phyloP scores from a whole-genome alignment of 2,888 invertebrate genomes.

The Neoitamus cyanurus region DNA sequence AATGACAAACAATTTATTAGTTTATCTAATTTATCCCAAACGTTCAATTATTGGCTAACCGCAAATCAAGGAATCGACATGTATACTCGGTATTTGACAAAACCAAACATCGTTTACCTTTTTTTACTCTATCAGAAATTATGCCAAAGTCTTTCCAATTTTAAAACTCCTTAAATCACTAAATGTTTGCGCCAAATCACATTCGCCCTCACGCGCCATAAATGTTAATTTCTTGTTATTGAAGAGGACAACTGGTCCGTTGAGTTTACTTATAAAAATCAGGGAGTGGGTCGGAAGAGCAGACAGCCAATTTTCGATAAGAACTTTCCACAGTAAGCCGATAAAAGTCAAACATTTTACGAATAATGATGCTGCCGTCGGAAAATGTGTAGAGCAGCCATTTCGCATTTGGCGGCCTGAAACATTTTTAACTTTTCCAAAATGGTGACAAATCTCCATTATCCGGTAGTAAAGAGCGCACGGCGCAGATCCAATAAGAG shows the following conservation, averaged over 20 bases:
- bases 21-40: too few species aligned
- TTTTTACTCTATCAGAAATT: too few species aligned
- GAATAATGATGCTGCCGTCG: constrained; percentile 14
- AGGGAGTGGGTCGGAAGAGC: neutral
- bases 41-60: too few species aligned
- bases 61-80: too few species aligned
- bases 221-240: neutral
- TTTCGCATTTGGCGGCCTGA: neutral
- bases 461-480: constrained; percentile 49
- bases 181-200: neutral
- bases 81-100: too few species aligned
- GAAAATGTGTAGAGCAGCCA: neutral
- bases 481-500: constrained; percentile 50
- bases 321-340: constrained; percentile 15
- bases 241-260: neutral
- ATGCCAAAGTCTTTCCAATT: too few species aligned
- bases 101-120: too few species aligned
- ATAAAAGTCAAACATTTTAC: constrained; percentile 32
- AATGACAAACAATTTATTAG: too few species aligned
- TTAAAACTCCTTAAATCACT: too few species aligned
- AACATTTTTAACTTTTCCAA: neutral
- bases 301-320: constrained; percentile 12
- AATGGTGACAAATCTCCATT: constrained; percentile 50
- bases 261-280: neutral
- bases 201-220: neutral